A percentile compares a stretch with the other conserved stretches of the same genome.
Evolutionary conservation across 2,797 vertebrate species (phyloP).

Genomic region (Choloepus didactylus): DNA sequence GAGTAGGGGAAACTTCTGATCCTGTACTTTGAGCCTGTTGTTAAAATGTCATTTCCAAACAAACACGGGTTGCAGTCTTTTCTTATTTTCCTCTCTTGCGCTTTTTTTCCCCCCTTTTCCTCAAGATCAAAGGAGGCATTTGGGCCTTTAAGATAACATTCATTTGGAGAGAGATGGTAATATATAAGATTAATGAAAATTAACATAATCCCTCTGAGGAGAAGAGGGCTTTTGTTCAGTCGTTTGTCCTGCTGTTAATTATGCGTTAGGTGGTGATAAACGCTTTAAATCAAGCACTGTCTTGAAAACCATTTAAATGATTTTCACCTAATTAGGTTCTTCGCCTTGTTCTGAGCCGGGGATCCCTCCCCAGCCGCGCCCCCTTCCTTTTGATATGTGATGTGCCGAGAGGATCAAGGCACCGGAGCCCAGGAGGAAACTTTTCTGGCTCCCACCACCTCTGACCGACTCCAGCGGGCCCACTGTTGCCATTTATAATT

Average conservation of each 20-base stretch:
- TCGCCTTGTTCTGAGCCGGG: conserved; percentile 84
- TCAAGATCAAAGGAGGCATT: conserved; percentile 82
- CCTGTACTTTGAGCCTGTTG: not conserved
- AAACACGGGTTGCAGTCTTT: conserved; percentile 41
- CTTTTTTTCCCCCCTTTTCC: not conserved
- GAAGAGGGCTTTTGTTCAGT: conserved; percentile 75
- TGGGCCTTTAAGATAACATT: conserved; percentile 84
- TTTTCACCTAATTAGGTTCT: conserved; percentile 87
- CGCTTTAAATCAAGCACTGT: conserved; percentile 83
- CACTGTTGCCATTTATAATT: not conserved
- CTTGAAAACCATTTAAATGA: conserved; percentile 87
- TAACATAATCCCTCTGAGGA: conserved; percentile 75
- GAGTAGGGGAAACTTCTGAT: not conserved
- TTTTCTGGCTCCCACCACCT: not conserved
- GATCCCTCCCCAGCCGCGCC: conserved; percentile 76
- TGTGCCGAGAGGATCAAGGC: not conserved
- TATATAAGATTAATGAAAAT: conserved; percentile 85
- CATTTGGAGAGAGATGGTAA: conserved; percentile 71
- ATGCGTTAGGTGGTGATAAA: conserved; percentile 78
- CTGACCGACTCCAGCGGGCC: conserved; percentile 72
- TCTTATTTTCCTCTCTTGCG: not conserved
- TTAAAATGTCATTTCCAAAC: conserved; percentile 65
- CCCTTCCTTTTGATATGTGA: conserved; percentile 61
- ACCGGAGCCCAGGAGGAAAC: not conserved
- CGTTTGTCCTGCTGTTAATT: conserved; percentile 82